Conservation (phyloP, 2,797 vertebrate species). For the Megalops cyprinoides region DNA sequence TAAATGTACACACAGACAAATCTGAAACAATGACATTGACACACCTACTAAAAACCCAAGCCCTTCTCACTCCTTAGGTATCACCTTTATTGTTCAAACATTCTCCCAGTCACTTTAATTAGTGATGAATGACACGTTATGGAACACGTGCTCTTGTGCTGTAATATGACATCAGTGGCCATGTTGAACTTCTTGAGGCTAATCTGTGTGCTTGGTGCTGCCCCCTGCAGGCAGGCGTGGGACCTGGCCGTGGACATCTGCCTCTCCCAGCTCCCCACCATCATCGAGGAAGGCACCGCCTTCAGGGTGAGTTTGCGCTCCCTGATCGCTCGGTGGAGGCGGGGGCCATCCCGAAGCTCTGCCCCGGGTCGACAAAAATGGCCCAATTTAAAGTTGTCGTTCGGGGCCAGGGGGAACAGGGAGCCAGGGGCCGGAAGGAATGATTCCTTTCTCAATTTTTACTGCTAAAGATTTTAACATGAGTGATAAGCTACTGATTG, state of each 20-base stretch:
- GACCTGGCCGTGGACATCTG: conserved; percentile 98
- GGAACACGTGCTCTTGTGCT: no score
- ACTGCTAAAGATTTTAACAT: background rate
- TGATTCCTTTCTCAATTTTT: background rate
- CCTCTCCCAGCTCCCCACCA: conserved; percentile 95
- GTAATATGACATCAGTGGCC: background rate
- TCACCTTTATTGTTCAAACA: no score
- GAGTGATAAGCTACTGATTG: background rate
- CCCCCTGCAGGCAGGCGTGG: conserved; percentile 90
- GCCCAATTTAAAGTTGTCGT: background rate
- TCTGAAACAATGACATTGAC: background rate
- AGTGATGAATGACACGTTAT: no score
- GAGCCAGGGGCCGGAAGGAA: background rate
- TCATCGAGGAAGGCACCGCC: conserved; percentile 95
- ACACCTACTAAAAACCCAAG: no score
- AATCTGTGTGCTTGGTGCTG: conserved; percentile 18
- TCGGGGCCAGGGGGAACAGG: background rate
- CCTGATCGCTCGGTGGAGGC: background rate
- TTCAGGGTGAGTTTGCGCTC: conserved; percentile 84
- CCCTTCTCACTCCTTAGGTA: no score
- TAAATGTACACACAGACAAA: background rate
- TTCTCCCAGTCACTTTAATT: no score
- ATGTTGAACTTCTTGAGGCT: background rate
- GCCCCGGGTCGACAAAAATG: no score
- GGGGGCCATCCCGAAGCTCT: background rate